These are phyloP conservation scores for Rostratula benghalensis DNA, from an alignment of 2,113 vertebrate genomes.

Conservation along the genomic window DNA sequence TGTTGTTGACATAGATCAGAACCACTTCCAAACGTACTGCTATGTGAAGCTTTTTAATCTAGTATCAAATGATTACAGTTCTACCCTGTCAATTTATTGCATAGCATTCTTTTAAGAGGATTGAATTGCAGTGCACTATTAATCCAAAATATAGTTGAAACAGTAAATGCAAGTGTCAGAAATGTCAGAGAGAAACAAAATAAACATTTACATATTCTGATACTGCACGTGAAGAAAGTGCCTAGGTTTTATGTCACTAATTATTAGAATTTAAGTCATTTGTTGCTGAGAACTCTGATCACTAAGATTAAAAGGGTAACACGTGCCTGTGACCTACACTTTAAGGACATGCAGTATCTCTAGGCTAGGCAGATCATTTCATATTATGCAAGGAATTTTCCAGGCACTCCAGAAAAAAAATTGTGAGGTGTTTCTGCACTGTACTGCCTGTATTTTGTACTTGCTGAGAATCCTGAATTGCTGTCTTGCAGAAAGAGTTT, in stretches of 20 bases:
- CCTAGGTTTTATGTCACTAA: not conserved
- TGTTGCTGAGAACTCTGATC: not conserved
- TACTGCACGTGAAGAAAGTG: not conserved
- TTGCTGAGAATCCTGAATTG: not conserved
- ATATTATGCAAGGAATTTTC: not conserved
- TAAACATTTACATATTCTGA: not conserved
- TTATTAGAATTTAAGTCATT: not conserved
- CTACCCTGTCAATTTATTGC: not conserved
- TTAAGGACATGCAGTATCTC: not conserved
- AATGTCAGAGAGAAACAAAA: not conserved
- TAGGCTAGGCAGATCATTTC: not conserved
- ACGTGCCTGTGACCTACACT: not conserved
- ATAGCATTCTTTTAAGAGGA: conserved; percentile 12
- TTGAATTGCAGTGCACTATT: not conserved
- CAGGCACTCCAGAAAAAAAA: not conserved
- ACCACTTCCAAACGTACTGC: not conserved
- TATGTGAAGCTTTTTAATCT: not conserved
- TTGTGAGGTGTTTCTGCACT: not conserved
- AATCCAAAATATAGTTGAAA: not conserved
- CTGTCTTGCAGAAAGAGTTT: not conserved
- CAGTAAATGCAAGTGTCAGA: conserved; percentile 1
- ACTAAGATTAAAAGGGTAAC: not conserved
- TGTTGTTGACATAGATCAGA: not conserved
- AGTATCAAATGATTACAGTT: not conserved
- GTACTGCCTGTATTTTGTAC: not conserved